phyloP scores from a whole-genome alignment of 1,140 invertebrate genomes.

The Mizuhopecten yessoensis region DNA sequence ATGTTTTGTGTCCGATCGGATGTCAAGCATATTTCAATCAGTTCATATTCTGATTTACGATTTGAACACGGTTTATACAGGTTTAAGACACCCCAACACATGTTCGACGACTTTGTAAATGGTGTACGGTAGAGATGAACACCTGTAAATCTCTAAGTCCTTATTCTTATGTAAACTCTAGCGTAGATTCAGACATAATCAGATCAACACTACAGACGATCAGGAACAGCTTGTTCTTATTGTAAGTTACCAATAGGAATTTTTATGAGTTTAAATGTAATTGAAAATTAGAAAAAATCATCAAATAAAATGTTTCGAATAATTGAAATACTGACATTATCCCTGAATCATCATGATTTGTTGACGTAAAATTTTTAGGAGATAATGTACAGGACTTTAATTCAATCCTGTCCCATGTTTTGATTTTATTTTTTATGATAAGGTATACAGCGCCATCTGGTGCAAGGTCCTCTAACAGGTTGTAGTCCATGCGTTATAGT shows the following conservation, averaged over 20 bases:
- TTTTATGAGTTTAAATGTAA: not conserved
- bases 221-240: not conserved
- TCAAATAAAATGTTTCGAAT: not conserved
- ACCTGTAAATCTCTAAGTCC: not conserved
- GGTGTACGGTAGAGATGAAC: not conserved
- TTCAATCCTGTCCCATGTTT: not conserved
- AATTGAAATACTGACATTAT: not conserved
- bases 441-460: not conserved
- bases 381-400: not conserved
- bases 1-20: slow-evolving; percentile 13
- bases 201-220: not conserved
- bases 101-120: not conserved
- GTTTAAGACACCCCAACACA: not conserved
- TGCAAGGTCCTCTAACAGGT: not conserved
- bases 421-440: not conserved
- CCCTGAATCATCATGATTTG: not conserved
- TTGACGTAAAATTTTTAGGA: not conserved
- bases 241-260: not conserved
- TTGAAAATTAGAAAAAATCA: not conserved
- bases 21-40: slow-evolving; percentile 18
- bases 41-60: not conserved
- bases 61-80: not conserved
- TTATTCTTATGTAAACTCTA: not conserved
- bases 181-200: not conserved
- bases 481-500: not conserved